phyloP scores from a whole-genome alignment of 2,113 vertebrate species.

The Mionectes macconnelli region DNA sequence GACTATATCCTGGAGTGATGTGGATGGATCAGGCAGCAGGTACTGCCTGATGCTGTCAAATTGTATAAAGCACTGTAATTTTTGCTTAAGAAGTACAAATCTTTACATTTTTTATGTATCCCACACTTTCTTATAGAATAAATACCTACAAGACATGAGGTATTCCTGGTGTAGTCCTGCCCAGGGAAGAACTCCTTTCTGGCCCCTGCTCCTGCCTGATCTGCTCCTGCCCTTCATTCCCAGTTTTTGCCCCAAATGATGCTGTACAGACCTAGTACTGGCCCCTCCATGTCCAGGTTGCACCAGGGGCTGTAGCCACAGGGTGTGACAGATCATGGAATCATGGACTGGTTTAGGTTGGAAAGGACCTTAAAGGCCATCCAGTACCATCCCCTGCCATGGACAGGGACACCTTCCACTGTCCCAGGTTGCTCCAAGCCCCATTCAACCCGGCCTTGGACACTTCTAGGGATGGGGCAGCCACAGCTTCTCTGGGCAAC shows the following conservation, averaged over 20 bases:
- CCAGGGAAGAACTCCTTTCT: neutral
- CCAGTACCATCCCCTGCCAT: neutral
- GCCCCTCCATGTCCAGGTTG: accelerated
- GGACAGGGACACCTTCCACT: neutral
- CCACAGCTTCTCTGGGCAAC: neutral
- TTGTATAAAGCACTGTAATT: neutral
- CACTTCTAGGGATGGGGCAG: neutral
- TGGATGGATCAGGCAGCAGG: neutral
- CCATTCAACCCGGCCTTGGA: neutral
- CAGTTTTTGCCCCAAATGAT: accelerated
- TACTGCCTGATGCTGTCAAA: neutral
- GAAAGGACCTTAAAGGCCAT: neutral
- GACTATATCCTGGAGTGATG: neutral
- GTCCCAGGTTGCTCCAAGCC: neutral
- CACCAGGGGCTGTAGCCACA: neutral
- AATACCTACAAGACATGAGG: neutral
- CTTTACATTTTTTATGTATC: neutral
- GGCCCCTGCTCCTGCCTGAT: neutral
- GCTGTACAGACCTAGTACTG: accelerated
- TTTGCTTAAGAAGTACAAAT: neutral
- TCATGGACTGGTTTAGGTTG: neutral
- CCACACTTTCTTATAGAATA: neutral
- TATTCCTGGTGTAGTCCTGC: neutral
- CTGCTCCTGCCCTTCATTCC: accelerated
- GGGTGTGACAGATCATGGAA: neutral